Percentiles rank a stretch among this genome's conserved stretches.
phyloP scores from a whole-genome alignment of 1,140 invertebrate species.

The Bombus consobrinus region DNA sequence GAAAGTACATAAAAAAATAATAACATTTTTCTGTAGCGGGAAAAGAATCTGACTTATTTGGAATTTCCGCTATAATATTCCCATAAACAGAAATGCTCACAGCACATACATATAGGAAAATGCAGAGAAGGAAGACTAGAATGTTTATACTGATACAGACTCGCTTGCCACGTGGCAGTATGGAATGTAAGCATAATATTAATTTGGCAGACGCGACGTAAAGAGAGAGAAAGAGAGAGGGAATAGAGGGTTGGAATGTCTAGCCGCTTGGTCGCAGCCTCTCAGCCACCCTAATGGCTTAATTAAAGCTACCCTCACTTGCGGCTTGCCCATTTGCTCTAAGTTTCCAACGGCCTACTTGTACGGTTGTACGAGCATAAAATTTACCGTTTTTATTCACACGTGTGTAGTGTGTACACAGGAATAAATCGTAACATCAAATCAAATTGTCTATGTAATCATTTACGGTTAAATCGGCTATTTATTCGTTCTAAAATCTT shows the following conservation, averaged over 20 bases:
- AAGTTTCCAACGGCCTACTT: conserved; percentile 48
- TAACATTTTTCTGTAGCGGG: too few species aligned
- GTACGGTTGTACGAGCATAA: conserved; percentile 14
- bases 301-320: conserved; percentile 82
- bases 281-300: conserved; percentile 82
- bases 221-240: conserved; percentile 8
- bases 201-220: conserved; percentile 77
- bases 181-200: conserved; percentile 77
- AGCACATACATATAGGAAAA: not conserved
- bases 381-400: conserved; percentile 37
- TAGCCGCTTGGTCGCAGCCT: conserved; percentile 75
- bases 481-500: not conserved
- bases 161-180: conserved; percentile 45
- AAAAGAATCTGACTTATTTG: conserved; percentile 23
- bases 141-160: conserved; percentile 54
- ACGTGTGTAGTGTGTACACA: not conserved
- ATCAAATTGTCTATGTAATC: not conserved
- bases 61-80: conserved; percentile 30
- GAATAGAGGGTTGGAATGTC: conserved; percentile 65
- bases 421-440: conserved; percentile 25
- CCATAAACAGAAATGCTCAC: not conserved
- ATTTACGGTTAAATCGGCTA: not conserved
- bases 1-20: not conserved
- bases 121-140: not conserved
- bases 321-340: conserved; percentile 58